Conservation (phyloP, 1,140 invertebrate species). For the Metaphire vulgaris region DNA sequence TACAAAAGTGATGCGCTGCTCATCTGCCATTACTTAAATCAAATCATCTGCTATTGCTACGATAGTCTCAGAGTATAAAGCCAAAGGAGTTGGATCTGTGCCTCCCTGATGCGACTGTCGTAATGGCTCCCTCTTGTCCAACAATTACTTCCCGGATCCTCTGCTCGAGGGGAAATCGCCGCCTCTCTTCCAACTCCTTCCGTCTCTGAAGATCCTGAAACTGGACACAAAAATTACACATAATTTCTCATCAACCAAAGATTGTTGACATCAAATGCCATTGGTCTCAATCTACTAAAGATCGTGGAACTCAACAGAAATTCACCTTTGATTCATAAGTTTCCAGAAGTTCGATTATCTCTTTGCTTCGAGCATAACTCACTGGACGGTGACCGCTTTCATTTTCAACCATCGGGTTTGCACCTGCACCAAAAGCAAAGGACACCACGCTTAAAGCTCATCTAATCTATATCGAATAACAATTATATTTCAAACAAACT, state of each 20-base stretch:
- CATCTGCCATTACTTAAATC: too few species aligned
- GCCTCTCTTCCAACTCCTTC: constrained; percentile 70
- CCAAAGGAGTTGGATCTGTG: too few species aligned
- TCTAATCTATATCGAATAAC: too few species aligned
- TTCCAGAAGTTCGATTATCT: neutral
- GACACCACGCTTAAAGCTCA: too few species aligned
- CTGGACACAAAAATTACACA: constrained; percentile 33
- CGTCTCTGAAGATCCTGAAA: constrained; percentile 55
- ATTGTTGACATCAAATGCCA: too few species aligned
- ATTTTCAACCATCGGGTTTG: neutral
- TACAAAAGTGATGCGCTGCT: too few species aligned
- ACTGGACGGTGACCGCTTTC: neutral
- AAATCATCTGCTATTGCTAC: too few species aligned
- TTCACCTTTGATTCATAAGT: neutral
- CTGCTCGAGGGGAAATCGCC: constrained; percentile 80
- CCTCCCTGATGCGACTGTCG: constrained; percentile 71
- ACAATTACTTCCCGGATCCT: constrained; percentile 75
- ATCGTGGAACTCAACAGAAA: too few species aligned
- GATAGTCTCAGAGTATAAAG: constrained; percentile 12
- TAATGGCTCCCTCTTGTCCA: constrained; percentile 81
- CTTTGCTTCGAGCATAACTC: neutral
- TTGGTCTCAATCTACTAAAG: too few species aligned
- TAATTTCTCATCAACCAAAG: neutral
- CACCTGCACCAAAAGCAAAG: neutral
- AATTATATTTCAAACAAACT: too few species aligned